Base-by-base conservation (phyloP, 2,113 vertebrate genomes). In the Henicopernis longicauda region DNA sequence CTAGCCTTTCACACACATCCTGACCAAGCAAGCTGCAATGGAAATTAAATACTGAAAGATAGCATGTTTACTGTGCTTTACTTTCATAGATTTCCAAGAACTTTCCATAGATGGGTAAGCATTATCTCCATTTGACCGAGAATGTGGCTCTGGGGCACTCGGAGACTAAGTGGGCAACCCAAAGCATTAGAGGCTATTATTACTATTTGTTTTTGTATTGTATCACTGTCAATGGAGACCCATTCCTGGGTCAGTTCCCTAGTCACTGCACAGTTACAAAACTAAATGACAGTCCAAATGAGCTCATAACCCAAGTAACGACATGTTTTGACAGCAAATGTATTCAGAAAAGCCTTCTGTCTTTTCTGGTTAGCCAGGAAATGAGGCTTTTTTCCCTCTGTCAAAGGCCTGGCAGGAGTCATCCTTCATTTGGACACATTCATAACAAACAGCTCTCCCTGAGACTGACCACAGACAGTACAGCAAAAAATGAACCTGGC, bases 331-430 rank as follows among this genome's bases (percentile, higher is more conserved):
- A 76, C 65, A 86, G 87, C 13, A 76, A 89, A 52, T 38, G 44
- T 61, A 92, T 95, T 93, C 83, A 90, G 69, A 86, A 95, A 70
- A 90, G 36, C 57, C 40, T 82, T 87, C 76, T 83, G 55, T 78
- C 79, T 83, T 90, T 80, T 70, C 65, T 90, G 57, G 34, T 95
- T 86, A 79, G 65, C 44, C 91, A 94, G 83, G 93, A 92, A 95
- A 87, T 59, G 38, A 93, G 36, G 49, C 52, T 69, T 86, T 92
- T 95, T 86, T 63, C 49, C 49, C 44, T 72, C 80, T 89, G 76
- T 93, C 93, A 96, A 95, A 92, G 71, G 55, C 85, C 85, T 92
- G 50, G 82, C 76, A 76, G 88, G 85, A 91, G n/a, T 90, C 79
- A 92, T 88, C 67, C 38, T 93, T 93, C 78, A 92, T 90, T 93